Conservation (phyloP, 2,113 vertebrate species). For the Pavo muticus region DNA sequence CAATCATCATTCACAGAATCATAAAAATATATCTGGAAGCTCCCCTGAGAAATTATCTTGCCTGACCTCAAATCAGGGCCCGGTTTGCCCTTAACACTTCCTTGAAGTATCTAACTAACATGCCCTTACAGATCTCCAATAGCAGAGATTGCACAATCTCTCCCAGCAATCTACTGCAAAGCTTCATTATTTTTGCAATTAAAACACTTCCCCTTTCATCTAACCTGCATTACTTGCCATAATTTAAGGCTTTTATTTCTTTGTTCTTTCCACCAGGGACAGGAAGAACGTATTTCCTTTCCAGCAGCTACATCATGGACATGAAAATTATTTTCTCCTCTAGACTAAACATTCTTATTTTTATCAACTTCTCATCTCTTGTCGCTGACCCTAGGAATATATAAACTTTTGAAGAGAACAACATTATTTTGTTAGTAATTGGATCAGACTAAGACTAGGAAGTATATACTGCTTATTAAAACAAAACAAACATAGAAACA, state of each 20-base stretch:
- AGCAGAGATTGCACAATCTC: background rate
- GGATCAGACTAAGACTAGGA: background rate
- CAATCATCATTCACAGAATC: background rate
- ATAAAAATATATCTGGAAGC: background rate
- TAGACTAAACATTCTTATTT: background rate
- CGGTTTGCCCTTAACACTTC: background rate
- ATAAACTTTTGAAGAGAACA: background rate
- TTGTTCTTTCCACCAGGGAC: constrained; percentile 55
- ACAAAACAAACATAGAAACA: background rate
- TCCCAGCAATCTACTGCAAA: background rate
- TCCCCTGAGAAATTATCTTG: background rate
- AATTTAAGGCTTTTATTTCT: constrained; percentile 51
- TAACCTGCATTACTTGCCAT: background rate
- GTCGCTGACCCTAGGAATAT: background rate
- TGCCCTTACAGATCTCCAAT: background rate
- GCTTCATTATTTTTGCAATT: constrained; percentile 49
- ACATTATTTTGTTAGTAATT: background rate
- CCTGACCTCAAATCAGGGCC: background rate
- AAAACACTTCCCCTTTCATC: constrained; percentile 46
- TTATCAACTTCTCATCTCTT: background rate
- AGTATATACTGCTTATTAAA: background rate
- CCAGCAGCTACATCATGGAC: background rate
- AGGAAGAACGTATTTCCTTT: background rate
- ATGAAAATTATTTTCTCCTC: constrained; percentile 12
- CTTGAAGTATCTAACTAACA: background rate